Base-by-base conservation (phyloP, 2,888 invertebrate genomes). In the Pyralis farinalis region DNA sequence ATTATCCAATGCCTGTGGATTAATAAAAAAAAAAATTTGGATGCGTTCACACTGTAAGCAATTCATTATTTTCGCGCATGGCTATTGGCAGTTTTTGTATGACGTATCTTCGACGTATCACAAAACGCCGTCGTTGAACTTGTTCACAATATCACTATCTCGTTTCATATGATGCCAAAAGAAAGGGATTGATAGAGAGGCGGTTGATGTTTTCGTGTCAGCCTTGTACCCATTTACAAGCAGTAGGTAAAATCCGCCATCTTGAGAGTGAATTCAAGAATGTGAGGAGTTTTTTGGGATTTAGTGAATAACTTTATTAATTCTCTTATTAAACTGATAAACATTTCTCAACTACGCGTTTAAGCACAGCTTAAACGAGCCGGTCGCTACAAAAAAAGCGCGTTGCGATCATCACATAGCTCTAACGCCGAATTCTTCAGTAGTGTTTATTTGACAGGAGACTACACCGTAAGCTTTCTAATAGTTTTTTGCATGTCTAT, bases 241-340 rank as follows among this genome's bases (percentile, higher is more conserved):
- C 84, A 82, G 86, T 87, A 84, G 83, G 85, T 87, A 87, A 87
- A 85, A 82, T 90, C 89, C 91, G 91, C 91, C 91, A 91, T 91
- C 90, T 91, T 91, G 91, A 90, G 91, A 91, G 85, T 86, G 84
- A 87, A 89, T 90, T 90, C 84, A 90, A 90, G 91, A 91, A 90
- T 91, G 89, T 90, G 77, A 79, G 81, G 84, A 88, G 82, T 85
- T 85, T 82, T 82, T 58, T 78, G 66, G 76, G 80, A 71, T 76
- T 79, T 71, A 75, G 81, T 86, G 77, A 75, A 74, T 78, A 76
- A 77, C 71, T 77, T 71, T 76, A 76, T 60, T 72, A 71, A 82
- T 75, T 84, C 80, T 82, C 80, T 63, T 80, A 86, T 77, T 86
- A 86, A 89, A 86, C 71, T 76, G 73, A 71, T 72, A 63, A 61